phyloP scores from a whole-genome alignment of 2,888 invertebrate species.

The Nemapogon koenigi region DNA sequence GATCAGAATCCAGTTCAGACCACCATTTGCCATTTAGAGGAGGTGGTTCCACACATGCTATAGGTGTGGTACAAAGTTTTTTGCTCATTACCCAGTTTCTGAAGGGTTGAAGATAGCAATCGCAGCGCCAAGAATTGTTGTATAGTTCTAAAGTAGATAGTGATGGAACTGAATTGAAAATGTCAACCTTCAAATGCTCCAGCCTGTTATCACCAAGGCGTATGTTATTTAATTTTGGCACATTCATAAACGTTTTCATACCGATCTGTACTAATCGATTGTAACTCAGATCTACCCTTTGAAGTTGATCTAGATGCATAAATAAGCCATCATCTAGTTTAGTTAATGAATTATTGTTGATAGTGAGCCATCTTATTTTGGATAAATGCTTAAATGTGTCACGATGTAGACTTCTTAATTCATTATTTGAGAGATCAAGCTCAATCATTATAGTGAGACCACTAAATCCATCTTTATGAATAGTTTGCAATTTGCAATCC shows the following conservation, averaged over 20 bases:
- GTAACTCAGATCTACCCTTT: constrained; percentile 78
- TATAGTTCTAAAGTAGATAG: constrained; percentile 77
- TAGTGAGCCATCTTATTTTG: constrained; percentile 72
- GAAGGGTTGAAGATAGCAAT: constrained; percentile 81
- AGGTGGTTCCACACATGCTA: constrained; percentile 75
- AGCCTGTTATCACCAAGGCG: constrained; percentile 78
- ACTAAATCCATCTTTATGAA: constrained; percentile 79
- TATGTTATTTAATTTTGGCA: constrained; percentile 72
- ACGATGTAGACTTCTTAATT: constrained; percentile 68
- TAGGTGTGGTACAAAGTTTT: constrained; percentile 77
- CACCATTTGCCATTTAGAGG: constrained; percentile 73
- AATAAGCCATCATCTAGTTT: constrained; percentile 79
- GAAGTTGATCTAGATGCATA: constrained; percentile 73
- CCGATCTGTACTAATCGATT: constrained; percentile 76
- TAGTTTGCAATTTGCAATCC: constrained; percentile 74
- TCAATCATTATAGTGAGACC: constrained; percentile 81
- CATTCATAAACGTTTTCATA: constrained; percentile 72
- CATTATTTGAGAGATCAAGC: constrained; percentile 80
- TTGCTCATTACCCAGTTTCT: constrained; percentile 77
- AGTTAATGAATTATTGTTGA: constrained; percentile 79
- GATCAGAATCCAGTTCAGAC: constrained; percentile 72
- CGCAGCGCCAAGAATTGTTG: constrained; percentile 89
- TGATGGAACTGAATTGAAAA: constrained; percentile 69
- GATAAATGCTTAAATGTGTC: constrained; percentile 75
- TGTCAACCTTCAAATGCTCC: constrained; percentile 69